A percentile compares a stretch with the other conserved stretches of the same genome.
phyloP scores from a whole-genome alignment of 1,140 invertebrate species.

The Ceratoteleas bidentatus region DNA sequence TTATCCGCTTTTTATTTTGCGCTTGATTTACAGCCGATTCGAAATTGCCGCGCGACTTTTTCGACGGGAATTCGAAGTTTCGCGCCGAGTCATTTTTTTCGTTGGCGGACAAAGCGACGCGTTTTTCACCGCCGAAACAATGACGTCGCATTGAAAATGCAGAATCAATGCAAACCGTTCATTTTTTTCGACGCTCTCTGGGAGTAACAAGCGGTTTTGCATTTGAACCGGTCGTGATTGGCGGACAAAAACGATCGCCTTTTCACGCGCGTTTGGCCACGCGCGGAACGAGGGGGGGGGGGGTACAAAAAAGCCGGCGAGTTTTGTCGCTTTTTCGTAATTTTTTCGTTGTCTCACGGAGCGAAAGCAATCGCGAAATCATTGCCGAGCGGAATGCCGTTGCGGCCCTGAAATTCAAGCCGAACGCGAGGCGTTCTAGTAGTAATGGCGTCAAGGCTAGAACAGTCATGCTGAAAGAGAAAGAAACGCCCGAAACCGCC shows the following conservation, averaged over 20 bases:
- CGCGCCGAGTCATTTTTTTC: not conserved
- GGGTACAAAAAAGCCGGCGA: too few relatives aligned
- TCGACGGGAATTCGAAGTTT: not conserved
- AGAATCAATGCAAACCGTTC: not conserved
- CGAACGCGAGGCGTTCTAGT: conserved; percentile 64
- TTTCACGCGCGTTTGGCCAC: conserved; percentile 29
- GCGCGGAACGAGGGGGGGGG: too few relatives aligned
- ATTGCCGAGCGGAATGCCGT: conserved; percentile 61
- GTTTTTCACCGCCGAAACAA: too few relatives aligned
- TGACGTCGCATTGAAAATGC: not conserved
- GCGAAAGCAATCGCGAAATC: conserved; percentile 67
- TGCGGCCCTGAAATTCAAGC: conserved; percentile 67
- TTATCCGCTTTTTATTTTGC: too few relatives aligned
- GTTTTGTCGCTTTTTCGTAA: conserved; percentile 25
- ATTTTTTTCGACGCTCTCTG: conserved; percentile 9
- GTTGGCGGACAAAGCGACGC: too few relatives aligned
- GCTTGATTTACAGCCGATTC: too few relatives aligned
- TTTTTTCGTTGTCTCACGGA: conserved; percentile 25
- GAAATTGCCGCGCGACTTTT: too few relatives aligned
- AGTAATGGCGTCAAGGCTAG: conserved; percentile 69
- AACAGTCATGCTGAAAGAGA: conserved; percentile 68
- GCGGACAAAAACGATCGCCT: conserved; percentile 14
- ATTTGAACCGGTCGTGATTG: conserved; percentile 64
- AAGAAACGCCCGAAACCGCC: conserved; percentile 67
- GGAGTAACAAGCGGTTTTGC: conserved; percentile 23